Evolutionary conservation across 2,113 vertebrate genomes (phyloP).

Genomic region (Atlantisia rogersi): DNA sequence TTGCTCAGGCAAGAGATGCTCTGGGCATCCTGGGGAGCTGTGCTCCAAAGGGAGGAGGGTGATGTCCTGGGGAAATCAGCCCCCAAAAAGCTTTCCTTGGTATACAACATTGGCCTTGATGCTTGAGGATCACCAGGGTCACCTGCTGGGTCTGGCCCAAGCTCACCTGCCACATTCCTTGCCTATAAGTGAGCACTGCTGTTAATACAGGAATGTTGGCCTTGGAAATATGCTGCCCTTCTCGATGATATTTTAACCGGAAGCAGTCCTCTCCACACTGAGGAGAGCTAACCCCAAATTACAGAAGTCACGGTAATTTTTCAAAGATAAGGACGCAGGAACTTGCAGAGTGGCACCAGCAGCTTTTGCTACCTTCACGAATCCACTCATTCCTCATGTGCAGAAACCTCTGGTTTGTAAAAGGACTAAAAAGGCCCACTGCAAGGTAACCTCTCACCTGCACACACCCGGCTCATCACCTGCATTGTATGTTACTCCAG

Average conservation of each 20-base stretch:
- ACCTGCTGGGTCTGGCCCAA: not conserved
- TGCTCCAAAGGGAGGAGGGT: not conserved
- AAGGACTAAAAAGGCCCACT: not conserved
- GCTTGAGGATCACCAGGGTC: not conserved
- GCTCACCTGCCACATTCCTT: not conserved
- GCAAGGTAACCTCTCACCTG: not conserved
- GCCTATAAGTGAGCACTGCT: not conserved
- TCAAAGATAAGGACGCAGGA: not conserved
- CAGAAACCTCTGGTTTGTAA: not conserved
- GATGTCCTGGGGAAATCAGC: not conserved
- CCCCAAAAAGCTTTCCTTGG: not conserved
- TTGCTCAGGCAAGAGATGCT: not conserved
- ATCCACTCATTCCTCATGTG: not conserved
- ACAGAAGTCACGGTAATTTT: not conserved
- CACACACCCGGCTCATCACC: not conserved
- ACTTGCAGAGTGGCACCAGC: not conserved
- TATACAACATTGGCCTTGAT: not conserved
- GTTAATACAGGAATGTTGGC: not conserved
- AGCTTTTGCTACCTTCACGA: not conserved
- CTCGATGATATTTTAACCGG: not conserved
- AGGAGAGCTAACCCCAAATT: not conserved
- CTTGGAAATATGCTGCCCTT: not conserved
- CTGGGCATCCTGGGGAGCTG: not conserved
- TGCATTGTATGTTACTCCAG: not conserved
- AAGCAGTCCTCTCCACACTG: not conserved